phyloP scores from a whole-genome alignment of 2,113 vertebrate species.

The Platysternon megacephalum region DNA sequence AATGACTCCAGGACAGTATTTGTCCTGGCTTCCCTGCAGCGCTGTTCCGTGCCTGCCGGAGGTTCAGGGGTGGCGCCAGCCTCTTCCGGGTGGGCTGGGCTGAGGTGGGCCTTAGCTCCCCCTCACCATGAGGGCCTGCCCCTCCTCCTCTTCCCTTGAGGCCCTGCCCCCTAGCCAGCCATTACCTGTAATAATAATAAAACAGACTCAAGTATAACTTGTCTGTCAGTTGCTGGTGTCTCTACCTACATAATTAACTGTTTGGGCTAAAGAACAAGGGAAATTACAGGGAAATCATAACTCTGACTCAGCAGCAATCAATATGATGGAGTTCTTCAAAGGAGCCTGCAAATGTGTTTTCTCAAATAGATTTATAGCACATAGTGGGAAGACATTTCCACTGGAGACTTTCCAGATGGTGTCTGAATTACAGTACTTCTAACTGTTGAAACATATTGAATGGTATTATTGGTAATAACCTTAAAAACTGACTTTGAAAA shows the following conservation, averaged over 20 bases:
- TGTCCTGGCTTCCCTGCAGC: no score
- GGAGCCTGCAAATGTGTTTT: slow-evolving; percentile 17
- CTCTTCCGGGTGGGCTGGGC: no score
- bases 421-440: not conserved
- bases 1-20: no score
- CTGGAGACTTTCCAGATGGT: not conserved
- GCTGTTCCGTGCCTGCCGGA: no score
- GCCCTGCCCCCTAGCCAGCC: not conserved
- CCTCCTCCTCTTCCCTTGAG: no score
- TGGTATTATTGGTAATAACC: not conserved
- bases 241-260: slow-evolving; percentile 42
- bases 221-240: not conserved
- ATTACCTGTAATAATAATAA: not conserved
- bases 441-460: not conserved
- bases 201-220: not conserved
- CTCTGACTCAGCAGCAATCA: slow-evolving; percentile 32
- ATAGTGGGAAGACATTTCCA: not conserved
- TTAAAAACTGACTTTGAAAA: not conserved
- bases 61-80: no score
- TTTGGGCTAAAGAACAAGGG: slow-evolving; percentile 9
- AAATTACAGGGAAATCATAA: slow-evolving; percentile 20
- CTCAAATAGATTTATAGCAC: not conserved
- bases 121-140: no score
- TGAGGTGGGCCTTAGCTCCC: no score
- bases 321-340: slow-evolving; percentile 13